Base-by-base conservation (phyloP, 2,888 invertebrate genomes). In the Carcina quercana region DNA sequence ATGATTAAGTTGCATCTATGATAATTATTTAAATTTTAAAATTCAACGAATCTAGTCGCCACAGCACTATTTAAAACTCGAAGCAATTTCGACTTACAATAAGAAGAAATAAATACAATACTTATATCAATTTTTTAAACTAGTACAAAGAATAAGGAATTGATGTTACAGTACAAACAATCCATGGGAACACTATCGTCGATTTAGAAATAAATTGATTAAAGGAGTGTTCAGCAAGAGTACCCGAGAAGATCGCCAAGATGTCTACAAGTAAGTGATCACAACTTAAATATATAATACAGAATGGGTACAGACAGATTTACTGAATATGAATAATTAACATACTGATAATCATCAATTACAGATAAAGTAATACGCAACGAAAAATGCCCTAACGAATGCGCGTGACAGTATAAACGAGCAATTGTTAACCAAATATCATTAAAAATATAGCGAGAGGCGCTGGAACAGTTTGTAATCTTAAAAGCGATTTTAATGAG, bases 1-100 rank as follows among this genome's bases (percentile, higher is more conserved):
- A 76, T 82, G 79, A 82, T 75, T 61, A 63, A 59, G 59, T 49
- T 47, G 45, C 72, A 78, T 78, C 80, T 76, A 80, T 73, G 72
- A 56, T 69, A 74, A 60, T 66, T 67, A 68, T 68, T 32, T n/a
- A n/a, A 63, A 64, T 54, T 64, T 71, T 68, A 73, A 64, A 20
- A 13, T n/a, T 24, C 20, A 67, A 82, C 82, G 71, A 83, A 72
- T 83, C 82, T 83, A 83, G 82, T 83, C 82, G 70, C 70, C 60
- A 69, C 73, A 79, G 79, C 79, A 79, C 76, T 78, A 72, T 69
- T 73, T 73, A 69, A n/a, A 62, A 71, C 50, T 68, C 61, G 67
- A 70, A 73, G 66, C 64, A 72, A 68, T 65, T 73, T 69, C 71
- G 62, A 72, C 59, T 61, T 58, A 62, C 46, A 49, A 38, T 65